phyloP scores from a whole-genome alignment of 37 sponge, comb jelly and placozoan genomes.

The Chondrilla cf. caribensis region DNA sequence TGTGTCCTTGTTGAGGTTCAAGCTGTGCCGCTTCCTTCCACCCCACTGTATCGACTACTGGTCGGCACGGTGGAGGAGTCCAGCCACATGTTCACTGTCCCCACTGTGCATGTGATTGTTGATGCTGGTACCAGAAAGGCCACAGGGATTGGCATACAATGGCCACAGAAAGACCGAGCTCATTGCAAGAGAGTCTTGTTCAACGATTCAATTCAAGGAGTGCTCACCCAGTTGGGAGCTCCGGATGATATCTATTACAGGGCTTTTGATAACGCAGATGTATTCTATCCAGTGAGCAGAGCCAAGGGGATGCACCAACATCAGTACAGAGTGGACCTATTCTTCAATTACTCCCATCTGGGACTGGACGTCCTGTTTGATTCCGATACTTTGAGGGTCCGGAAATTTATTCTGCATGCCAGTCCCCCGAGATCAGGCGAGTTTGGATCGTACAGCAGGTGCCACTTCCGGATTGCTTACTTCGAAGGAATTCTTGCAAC shows the following conservation, averaged over 20 bases:
- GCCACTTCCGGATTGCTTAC: slow-evolving; percentile 13
- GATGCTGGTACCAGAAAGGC: background rate
- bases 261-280: background rate
- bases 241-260: background rate
- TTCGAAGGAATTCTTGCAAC: background rate
- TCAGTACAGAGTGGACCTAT: background rate
- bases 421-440: background rate
- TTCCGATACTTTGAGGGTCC: background rate
- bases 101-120: background rate
- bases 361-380: slow-evolving; percentile 17
- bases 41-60: background rate
- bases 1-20: background rate
- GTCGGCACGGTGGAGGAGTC: too few relatives aligned
- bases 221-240: background rate
- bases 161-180: too few relatives aligned
- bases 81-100: background rate
- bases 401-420: slow-evolving; percentile 4
- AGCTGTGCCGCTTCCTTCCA: background rate
- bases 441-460: slow-evolving; percentile 4
- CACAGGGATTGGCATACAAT: background rate
- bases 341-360: slow-evolving; percentile 3
- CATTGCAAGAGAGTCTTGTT: too few relatives aligned
- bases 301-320: too few relatives aligned
- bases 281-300: background rate
- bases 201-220: background rate